Percentiles rank a stretch among this genome's conserved stretches.
phyloP scores from a whole-genome alignment of 2,113 vertebrate species.

The Corydoras maculifer region DNA sequence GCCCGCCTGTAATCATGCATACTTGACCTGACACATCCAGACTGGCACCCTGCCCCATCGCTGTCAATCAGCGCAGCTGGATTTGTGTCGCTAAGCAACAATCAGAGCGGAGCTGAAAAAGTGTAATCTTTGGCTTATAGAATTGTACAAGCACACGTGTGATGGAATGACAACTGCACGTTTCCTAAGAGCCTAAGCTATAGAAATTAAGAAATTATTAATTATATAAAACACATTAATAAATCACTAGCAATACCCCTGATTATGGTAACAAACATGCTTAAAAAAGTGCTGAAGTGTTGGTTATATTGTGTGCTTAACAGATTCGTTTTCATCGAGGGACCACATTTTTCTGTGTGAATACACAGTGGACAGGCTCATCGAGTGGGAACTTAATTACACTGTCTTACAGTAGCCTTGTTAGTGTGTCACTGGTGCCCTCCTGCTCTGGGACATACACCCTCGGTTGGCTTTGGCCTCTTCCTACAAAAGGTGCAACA shows the following conservation, averaged over 20 bases:
- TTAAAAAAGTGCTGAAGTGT: not conserved
- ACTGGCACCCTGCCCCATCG: conserved; percentile 44
- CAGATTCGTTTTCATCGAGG: conserved; percentile 14
- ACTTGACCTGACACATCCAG: conserved; percentile 61
- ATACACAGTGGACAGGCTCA: conserved; percentile 43
- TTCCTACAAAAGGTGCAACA: not conserved
- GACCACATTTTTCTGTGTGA: conserved; percentile 19
- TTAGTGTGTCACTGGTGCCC: conserved; percentile 44
- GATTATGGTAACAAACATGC: not conserved
- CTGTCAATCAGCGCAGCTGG: conserved; percentile 47
- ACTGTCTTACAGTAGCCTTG: conserved; percentile 53
- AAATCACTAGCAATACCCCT: not conserved
- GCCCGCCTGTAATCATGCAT: conserved; percentile 55
- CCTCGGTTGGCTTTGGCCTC: conserved; percentile 21
- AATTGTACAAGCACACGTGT: not conserved
- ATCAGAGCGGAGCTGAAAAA: conserved; percentile 25
- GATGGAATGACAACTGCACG: not conserved
- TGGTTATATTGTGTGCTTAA: too few relatives aligned
- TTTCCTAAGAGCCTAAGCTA: not conserved
- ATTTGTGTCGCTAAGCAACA: conserved; percentile 58
- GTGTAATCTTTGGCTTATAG: not conserved
- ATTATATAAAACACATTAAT: too few relatives aligned
- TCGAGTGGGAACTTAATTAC: conserved; percentile 55
- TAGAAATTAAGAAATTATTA: not conserved
- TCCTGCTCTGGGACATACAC: conserved; percentile 15